Evolutionary conservation across 1,140 invertebrate genomes (phyloP), one percentile per base, ranked within the genome.

Genomic region (Aphidius ervi): DNA sequence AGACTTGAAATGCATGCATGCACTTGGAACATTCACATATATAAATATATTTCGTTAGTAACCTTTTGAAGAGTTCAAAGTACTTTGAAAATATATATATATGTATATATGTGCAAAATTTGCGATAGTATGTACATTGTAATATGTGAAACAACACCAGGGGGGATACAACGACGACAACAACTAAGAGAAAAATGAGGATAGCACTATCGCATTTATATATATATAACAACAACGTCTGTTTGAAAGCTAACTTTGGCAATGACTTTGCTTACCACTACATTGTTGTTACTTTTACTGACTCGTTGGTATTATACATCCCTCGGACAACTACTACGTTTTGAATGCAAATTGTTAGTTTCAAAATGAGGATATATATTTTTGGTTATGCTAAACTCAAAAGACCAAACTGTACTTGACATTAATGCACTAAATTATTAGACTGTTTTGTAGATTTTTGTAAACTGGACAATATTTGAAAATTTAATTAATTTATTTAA

Each of bases 231-330:
- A 31, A 42, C 40, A 4, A 16, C 39, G 47, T 5, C 52, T 6
- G 31, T 49, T 42, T 50, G 48, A 23, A 37, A 57, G 48, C 47
- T 62, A 62, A 62, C 60, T 62, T 62, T 62, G 60, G n/a, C 52
- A 62, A 62, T 57, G 48, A 62, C 60, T 62, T 62, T 62, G 60
- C 55, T 62, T 62, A 62, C 60, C 47, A 55, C 52, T 50, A 57
- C 4, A 48, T 39, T 62, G 60, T 54, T 42, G 41, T 39, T 39
- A 39, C 52, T 40, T 40, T 54, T 16, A 37, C 41, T 57, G 60
- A 48, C 40, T 46, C 41, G 23, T 31, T 31, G 23, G 4, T 31
- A 31, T 31, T 31, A 31, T 31, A 31, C 23, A 31, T 3, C 23
- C 23, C 23, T 4, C 23, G 4, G 4, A 31, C 23, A 54, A 43